Conservation (phyloP, 35 echinoderm and acorn worm species). For the Eucidaris tribuloides region DNA sequence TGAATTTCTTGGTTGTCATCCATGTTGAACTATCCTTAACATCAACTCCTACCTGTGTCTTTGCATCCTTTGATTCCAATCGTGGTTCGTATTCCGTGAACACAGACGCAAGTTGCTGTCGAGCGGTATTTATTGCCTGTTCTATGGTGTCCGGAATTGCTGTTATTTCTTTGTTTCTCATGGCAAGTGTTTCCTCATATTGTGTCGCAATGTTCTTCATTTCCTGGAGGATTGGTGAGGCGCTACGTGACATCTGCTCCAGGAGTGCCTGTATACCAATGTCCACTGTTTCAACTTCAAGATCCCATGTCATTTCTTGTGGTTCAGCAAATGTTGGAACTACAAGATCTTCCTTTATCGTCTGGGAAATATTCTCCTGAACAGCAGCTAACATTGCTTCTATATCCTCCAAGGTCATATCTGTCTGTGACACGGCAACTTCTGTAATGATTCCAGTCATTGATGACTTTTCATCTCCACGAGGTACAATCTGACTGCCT, state of each 20-base stretch:
- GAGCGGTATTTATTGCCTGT: conserved; percentile 38
- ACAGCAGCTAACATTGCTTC: conserved; percentile 31
- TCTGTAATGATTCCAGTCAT: background rate
- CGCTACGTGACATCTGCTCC: conserved; percentile 27
- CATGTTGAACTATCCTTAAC: background rate
- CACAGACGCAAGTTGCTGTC: background rate
- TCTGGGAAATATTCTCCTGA: background rate
- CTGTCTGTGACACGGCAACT: background rate
- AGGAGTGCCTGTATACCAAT: conserved; percentile 23
- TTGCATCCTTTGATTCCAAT: background rate
- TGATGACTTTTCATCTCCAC: conserved; percentile 4
- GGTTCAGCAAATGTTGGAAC: conserved; percentile 15
- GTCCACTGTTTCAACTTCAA: conserved; percentile 20
- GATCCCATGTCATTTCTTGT: background rate
- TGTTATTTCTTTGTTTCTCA: conserved; percentile 12
- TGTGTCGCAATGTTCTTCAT: conserved; percentile 32
- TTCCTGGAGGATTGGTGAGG: conserved; percentile 41
- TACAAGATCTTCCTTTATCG: conserved; percentile 3
- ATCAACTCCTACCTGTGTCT: background rate
- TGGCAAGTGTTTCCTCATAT: conserved; percentile 21
- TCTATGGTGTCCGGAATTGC: conserved; percentile 29
- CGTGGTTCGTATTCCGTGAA: conserved; percentile 14
- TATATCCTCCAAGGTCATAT: conserved; percentile 39
- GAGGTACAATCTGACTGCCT: background rate
- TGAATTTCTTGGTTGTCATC: background rate